Evolutionary conservation across 2,888 invertebrate genomes (phyloP).

Genomic region (Seladonia tumulorum): DNA sequence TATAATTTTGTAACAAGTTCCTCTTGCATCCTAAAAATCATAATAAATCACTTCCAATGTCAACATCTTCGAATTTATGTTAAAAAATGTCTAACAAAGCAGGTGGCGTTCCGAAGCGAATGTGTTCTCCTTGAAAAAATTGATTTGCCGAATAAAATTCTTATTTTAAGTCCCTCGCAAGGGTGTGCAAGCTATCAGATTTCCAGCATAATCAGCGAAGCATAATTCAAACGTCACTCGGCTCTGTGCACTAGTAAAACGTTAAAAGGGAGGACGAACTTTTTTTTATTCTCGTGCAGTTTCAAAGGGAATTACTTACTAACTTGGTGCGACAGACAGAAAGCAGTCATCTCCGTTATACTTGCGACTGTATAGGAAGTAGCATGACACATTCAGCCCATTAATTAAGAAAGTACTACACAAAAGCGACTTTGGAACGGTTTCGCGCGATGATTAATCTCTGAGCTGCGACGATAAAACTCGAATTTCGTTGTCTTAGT

Average conservation of each 20-base stretch:
- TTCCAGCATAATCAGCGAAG: not conserved
- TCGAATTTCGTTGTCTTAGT: not conserved
- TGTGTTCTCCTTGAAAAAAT: not conserved
- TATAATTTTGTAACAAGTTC: too few species aligned
- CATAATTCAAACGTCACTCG: not conserved
- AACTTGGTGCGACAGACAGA: not conserved
- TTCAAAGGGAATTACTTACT: not conserved
- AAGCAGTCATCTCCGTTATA: not conserved
- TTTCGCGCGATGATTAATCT: not conserved
- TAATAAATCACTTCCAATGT: too few species aligned
- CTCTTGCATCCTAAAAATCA: too few species aligned
- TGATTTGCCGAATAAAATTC: not conserved
- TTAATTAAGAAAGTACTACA: not conserved
- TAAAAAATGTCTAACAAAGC: not conserved
- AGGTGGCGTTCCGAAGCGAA: not conserved
- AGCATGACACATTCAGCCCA: not conserved
- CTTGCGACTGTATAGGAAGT: not conserved
- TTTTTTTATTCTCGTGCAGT: not conserved
- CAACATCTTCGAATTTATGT: not conserved
- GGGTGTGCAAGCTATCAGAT: not conserved
- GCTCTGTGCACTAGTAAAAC: not conserved
- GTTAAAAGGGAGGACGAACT: not conserved
- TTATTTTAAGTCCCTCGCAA: not conserved
- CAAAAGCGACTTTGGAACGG: not conserved
- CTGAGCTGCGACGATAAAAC: not conserved